Base-by-base conservation (phyloP, 2,888 invertebrate genomes). In the Caenorhabditis sp. region DNA sequence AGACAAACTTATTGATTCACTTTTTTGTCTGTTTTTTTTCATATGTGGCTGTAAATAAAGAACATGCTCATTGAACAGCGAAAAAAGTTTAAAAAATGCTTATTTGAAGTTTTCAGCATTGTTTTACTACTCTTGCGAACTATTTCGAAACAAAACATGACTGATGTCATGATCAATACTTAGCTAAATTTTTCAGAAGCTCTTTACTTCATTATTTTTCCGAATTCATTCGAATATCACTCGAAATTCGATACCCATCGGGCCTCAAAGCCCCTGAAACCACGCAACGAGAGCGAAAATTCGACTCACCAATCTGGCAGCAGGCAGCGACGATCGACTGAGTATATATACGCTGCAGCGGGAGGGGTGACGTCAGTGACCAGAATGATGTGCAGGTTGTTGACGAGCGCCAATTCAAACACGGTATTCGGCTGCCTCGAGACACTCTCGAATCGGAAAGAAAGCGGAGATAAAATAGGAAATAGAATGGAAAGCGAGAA, bases 301-400 rank as follows among this genome's bases (percentile, higher is more conserved):
- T 66, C 64, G 72, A 85, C 85, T 83, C 81, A 84, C 85, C 79
- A 74, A 74, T 73, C 77, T 76, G 74, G 73, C 75, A 77, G 74
- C 73, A 70, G 51, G 77, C 82, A 69, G 72, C 79, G 81, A 81
- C 84, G 76, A 76, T 54, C 85, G 85, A 87, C 87, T 87, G 88
- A 88, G 84, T 88, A 88, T 88, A 85, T 88, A 88, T 87, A 88
- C 84, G 83, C 84, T 54, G 79, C 77, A 73, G 80, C 69, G 59
- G 76, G 82, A 35, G 68, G 68, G 72, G 86, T 88, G 86, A 87
- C 86, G 86, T 87, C 87, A 86, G 66, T 47, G 47, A 22, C 69
- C 54, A 77, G 38, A 69, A n/a, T 69, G 77, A 77, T 77, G 77
- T 70, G 77, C 77, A 77, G 77, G 77, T 77, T 76, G 75, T 54